phyloP scores from a whole-genome alignment of 1,140 invertebrate species.

The Drosophila nikananu region DNA sequence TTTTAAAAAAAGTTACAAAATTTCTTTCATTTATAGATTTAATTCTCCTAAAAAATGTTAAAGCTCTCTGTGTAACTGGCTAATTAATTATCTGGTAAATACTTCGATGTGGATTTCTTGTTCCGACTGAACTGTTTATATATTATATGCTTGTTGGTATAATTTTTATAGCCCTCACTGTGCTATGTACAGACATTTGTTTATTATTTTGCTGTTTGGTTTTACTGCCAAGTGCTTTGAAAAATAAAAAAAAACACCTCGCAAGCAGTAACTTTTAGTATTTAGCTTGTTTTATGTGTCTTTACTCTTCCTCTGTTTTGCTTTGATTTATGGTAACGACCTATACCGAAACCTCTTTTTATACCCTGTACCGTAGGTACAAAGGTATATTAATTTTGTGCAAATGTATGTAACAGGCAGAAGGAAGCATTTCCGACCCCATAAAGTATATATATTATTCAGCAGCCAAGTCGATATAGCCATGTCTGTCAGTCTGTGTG shows the following conservation, averaged over 20 bases:
- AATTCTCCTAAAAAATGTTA: background rate
- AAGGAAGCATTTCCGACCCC: no score
- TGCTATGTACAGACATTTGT: slow-evolving; percentile 15
- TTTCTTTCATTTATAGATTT: background rate
- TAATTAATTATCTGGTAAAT: background rate
- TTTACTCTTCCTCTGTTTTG: slow-evolving; percentile 18
- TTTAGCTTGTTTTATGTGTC: slow-evolving; percentile 29
- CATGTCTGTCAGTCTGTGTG: no score
- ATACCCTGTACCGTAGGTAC: no score
- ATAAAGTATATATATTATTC: no score
- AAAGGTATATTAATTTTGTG: no score
- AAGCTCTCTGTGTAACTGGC: background rate
- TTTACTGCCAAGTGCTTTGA: slow-evolving; percentile 50
- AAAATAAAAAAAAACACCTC: slow-evolving; percentile 13
- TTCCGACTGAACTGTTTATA: background rate
- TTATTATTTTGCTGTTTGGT: slow-evolving; percentile 39
- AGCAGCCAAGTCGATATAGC: no score
- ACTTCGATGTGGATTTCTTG: background rate
- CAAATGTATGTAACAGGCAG: no score
- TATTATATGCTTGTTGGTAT: background rate
- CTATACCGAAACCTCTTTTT: slow-evolving; percentile 32
- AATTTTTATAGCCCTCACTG: background rate
- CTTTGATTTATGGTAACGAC: slow-evolving; percentile 45
- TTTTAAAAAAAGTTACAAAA: background rate
- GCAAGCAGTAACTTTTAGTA: slow-evolving; percentile 28